Evolutionary conservation across 2,888 invertebrate genomes (phyloP), one percentile per base, ranked within the genome.

Genomic region (Phortica okadai): DNA sequence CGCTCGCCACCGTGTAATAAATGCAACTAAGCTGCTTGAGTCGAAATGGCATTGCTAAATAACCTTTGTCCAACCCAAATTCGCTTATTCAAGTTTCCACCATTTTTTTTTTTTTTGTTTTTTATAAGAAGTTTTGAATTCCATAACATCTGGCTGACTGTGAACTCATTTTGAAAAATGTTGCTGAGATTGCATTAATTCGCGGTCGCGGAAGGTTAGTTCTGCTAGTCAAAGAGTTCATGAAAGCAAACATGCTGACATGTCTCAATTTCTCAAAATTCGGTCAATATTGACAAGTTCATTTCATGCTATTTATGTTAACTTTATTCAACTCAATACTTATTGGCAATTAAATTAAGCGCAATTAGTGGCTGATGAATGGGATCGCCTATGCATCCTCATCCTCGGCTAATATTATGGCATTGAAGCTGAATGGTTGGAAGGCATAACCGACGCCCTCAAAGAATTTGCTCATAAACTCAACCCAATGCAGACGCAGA

Each of bases 391-490:
- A 16, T 21, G 16, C n/a, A 64, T 86, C 86, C 64, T 91, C 92
- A 0, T 93, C 94, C 77, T 94, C 94, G 76, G 91, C 92, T 79
- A 94, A 94, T 81, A 95, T 92, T 86, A 95, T 94, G 33, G 93
- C 92, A 87, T 95, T 95, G 93, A 97, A 97, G 87, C 95, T 95
- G 93, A 97, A 97, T 6, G 97, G 97, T 88, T 94, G 93, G 93
- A 97, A 97, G 77, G 94, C 92, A 91, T 96, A 95, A 5, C 97
- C 97, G 79, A 94, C 92, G 74, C 97, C 97, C 16, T 93, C 90
- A 91, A 97, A 98, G 92, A 98, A 97, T 92, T 97, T 98, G 92
- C 97, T 98, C 94, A 99, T 98, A 93, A 99, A 99, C 92, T 98
- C 97, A 88, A 97, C 97, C 97, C 99, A 99, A 92, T 99, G 99